Conservation (phyloP, 2,888 invertebrate genomes). For the Ptycholaimellus sp. region DNA sequence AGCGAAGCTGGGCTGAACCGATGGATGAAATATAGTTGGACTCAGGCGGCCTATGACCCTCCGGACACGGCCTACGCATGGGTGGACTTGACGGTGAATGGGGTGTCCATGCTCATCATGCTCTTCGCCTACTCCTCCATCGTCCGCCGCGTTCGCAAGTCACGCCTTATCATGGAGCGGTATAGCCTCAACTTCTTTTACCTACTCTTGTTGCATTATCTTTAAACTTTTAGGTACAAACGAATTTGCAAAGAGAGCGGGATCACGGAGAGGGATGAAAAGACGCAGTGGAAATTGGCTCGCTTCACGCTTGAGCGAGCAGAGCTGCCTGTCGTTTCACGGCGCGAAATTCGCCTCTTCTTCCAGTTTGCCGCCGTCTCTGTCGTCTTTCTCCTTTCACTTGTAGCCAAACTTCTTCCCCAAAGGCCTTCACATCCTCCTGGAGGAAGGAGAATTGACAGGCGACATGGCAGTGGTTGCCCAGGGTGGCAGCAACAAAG, state of each 20-base stretch:
- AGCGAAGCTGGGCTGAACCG: no score
- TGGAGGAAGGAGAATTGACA: no score
- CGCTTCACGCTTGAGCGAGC: no score
- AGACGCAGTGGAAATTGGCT: background rate
- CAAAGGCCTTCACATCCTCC: no score
- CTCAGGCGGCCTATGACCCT: background rate
- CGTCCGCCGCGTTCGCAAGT: conserved; percentile 3
- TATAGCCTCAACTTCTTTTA: no score
- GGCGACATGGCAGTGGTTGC: conserved; percentile 6
- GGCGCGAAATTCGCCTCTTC: conserved; percentile 6
- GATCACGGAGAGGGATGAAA: background rate
- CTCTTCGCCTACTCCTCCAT: conserved; percentile 5
- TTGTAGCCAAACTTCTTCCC: no score
- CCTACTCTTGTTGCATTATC: no score
- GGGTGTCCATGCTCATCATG: conserved; percentile 3
- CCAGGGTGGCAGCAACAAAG: background rate
- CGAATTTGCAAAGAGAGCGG: no score
- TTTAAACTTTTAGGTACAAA: no score
- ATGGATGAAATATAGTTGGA: no score
- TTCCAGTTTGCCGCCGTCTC: conserved; percentile 7
- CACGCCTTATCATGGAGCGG: conserved; percentile 3
- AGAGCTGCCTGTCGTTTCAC: background rate
- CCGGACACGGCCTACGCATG: conserved; percentile 4
- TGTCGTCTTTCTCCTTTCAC: no score
- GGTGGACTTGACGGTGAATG: conserved; percentile 5